Conservation (phyloP, 1,140 invertebrate genomes). For the Megalopta genalis region DNA sequence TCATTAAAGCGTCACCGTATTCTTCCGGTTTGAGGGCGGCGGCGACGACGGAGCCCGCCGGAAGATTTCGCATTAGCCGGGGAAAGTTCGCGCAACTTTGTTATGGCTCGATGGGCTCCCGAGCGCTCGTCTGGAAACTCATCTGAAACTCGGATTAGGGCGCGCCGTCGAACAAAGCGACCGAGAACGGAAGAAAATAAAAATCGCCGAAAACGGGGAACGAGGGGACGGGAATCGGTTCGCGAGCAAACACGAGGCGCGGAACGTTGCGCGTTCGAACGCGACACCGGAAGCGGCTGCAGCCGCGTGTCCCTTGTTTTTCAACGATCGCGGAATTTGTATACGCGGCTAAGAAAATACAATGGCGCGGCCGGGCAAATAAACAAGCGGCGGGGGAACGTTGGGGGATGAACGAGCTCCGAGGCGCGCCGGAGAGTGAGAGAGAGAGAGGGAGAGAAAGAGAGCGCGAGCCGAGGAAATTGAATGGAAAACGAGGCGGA, state of each 20-base stretch:
- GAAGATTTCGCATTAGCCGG: conserved; percentile 67
- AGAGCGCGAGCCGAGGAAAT: background rate
- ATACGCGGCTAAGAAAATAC: background rate
- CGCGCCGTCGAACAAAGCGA: conserved; percentile 50
- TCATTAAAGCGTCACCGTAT: conserved; percentile 19
- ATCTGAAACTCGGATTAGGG: conserved; percentile 77
- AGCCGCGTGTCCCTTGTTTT: too few species aligned
- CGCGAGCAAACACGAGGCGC: too few species aligned
- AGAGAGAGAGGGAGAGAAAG: too few species aligned
- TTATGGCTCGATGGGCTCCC: conserved; percentile 74
- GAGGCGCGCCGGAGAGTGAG: too few species aligned
- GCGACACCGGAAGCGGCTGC: too few species aligned
- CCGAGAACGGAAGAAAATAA: conserved; percentile 39
- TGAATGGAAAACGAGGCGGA: conserved; percentile 14
- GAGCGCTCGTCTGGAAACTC: conserved; percentile 71
- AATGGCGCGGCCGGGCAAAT: background rate
- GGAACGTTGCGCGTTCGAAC: too few species aligned
- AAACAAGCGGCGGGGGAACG: too few species aligned
- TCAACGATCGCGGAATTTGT: background rate
- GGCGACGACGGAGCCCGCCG: background rate
- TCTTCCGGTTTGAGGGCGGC: conserved; percentile 13
- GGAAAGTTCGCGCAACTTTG: conserved; percentile 71
- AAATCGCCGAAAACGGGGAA: background rate
- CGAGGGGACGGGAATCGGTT: too few species aligned
- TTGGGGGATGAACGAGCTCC: too few species aligned